Evolutionary conservation across 2,113 vertebrate genomes (phyloP).

Genomic region (Crotalus helleri): DNA sequence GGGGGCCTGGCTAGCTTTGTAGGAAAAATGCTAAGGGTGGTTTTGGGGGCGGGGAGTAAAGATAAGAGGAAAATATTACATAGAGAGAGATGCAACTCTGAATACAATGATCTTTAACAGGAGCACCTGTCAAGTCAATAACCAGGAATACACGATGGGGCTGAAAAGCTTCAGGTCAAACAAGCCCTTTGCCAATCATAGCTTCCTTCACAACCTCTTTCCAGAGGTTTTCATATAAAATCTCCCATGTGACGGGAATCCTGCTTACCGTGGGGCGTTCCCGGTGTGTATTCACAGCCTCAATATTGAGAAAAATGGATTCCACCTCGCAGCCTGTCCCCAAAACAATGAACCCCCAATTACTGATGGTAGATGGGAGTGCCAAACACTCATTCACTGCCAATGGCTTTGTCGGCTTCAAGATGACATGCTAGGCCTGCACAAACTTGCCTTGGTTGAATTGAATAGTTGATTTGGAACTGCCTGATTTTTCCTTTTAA

Average conservation of each 20-base stretch:
- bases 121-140: neutral
- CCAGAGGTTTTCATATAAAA: neutral
- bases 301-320: slow-evolving; percentile 84
- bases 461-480: neutral
- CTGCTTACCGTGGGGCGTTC: slow-evolving; percentile 77
- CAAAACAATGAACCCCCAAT: neutral
- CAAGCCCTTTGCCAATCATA: neutral
- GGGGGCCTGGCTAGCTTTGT: slow-evolving; percentile 26
- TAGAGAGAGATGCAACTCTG: neutral
- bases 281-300: slow-evolving; percentile 88
- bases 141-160: too few relatives aligned
- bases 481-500: neutral
- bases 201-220: neutral
- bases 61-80: slow-evolving; percentile 15
- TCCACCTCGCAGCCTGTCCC: slow-evolving; percentile 84
- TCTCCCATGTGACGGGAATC: neutral
- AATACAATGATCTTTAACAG: neutral
- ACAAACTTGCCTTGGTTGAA: neutral
- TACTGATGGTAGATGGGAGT: neutral
- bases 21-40: slow-evolving; percentile 20
- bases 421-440: neutral
- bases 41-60: neutral
- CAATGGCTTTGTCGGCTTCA: neutral
- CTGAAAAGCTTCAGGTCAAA: neutral
- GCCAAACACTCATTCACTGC: neutral